Conservation (phyloP, 2,888 invertebrate genomes). For the Dryadula phaetusa region DNA sequence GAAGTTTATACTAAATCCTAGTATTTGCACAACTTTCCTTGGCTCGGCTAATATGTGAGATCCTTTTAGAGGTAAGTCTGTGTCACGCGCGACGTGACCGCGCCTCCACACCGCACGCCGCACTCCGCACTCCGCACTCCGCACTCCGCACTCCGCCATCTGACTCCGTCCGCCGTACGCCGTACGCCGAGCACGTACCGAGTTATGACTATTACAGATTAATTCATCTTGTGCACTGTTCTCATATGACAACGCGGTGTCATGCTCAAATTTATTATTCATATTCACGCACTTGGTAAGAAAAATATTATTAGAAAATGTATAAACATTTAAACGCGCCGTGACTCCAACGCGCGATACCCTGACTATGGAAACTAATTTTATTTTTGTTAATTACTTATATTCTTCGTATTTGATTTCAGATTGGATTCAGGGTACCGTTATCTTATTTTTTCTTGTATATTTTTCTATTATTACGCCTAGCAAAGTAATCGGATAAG, state of each 20-base stretch:
- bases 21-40: conserved; percentile 3
- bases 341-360: too few relatives aligned
- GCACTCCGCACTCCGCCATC: conserved; percentile 12
- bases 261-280: not conserved
- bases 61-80: conserved; percentile 20
- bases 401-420: too few relatives aligned
- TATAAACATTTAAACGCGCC: too few relatives aligned
- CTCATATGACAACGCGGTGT: not conserved
- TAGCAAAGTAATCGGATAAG: too few relatives aligned
- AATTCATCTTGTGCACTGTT: conserved; percentile 28
- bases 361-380: too few relatives aligned
- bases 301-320: too few relatives aligned
- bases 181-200: conserved; percentile 28
- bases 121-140: not conserved
- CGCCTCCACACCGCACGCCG: not conserved
- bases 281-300: too few relatives aligned
- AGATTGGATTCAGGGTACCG: too few relatives aligned
- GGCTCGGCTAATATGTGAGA: conserved; percentile 18
- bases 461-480: too few relatives aligned
- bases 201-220: conserved; percentile 37
- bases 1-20: not conserved
- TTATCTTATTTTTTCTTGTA: too few relatives aligned
- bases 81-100: conserved; percentile 24
- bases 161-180: conserved; percentile 5
- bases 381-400: too few relatives aligned